Base-by-base conservation (phyloP, 2,113 vertebrate species). In the Pseudopodoces humilis region DNA sequence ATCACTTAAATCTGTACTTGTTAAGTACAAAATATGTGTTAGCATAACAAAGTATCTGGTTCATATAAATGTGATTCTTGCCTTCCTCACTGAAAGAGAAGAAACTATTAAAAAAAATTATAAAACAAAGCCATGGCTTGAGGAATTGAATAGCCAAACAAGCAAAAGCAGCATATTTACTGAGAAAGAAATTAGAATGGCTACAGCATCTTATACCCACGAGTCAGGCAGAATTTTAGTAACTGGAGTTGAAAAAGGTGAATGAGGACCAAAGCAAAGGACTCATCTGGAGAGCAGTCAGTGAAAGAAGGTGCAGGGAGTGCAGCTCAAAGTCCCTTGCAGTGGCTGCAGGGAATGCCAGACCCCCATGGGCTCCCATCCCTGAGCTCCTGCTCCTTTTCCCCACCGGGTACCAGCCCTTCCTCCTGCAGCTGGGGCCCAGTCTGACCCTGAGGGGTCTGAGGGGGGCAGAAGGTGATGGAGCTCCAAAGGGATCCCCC, bases 1-100 rank as follows among this genome's bases (percentile, higher is more conserved):
- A 93, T 86, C 62, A 81, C 65, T 94, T 88, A 86, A 95, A 81
- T 92, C 64, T 84, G 89, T 79, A 93, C 63, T 80, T 70, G 80
- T 68, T 90, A 92, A 90, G 72, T 88, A 86, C 58, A 67, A 95
- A 93, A 81, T 74, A 80, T 27, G 86, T 63, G 83, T 90, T 74
- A 92, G 33, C 6, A 11, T 84, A 95, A 86, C 81, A 65, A 86
- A 91, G 68, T 75, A 67, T 63, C 60, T 2, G 1, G 52, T 82
- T 94, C 43, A 55, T 43, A 84, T 5, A 58, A 82, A 95, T 41
- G 65, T 19, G 37, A 89, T 70, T 80, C 43, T 78, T 80, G 47
- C 14, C 41, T 49, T 75, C 49, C 60, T 75, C 58, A 24, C 4
- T 67, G 58, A 88, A 79, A 75, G 31, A 49, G 25, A 85, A 82